Percentiles rank a stretch among this genome's conserved stretches.
Evolutionary conservation across 2,888 invertebrate species (phyloP).

Genomic region (Platycheirus rosarum): DNA sequence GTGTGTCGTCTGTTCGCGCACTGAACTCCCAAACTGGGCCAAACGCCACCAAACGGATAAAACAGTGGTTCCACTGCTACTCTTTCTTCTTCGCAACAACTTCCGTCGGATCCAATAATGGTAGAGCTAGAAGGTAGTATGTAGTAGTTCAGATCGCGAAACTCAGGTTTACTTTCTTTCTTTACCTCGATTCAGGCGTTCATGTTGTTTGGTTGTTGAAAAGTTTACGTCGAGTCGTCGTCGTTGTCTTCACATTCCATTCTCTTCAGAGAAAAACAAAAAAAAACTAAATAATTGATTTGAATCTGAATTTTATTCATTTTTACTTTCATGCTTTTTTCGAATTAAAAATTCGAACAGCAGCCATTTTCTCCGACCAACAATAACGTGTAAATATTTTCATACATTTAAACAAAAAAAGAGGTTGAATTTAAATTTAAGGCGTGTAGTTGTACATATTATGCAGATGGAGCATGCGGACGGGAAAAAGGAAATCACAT

Average conservation of each 20-base stretch:
- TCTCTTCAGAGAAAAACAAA: constrained; percentile 3
- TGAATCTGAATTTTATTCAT: constrained; percentile 40
- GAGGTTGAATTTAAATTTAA: constrained; percentile 34
- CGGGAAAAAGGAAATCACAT: constrained; percentile 65
- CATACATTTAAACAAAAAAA: constrained; percentile 8
- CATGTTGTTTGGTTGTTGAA: background rate
- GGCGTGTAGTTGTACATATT: constrained; percentile 30
- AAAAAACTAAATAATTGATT: constrained; percentile 28
- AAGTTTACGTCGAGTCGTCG: background rate
- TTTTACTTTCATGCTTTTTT: constrained; percentile 67
- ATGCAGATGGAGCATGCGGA: background rate
- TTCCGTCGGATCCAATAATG: constrained; percentile 42
- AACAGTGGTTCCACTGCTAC: constrained; percentile 37
- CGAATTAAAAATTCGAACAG: constrained; percentile 10
- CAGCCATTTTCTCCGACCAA: constrained; percentile 1
- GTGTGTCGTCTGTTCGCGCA: constrained; percentile 42
- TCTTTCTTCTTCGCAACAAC: constrained; percentile 34
- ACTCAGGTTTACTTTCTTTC: constrained; percentile 64
- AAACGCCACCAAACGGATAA: constrained; percentile 44
- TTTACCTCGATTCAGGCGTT: constrained; percentile 16
- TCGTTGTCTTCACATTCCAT: constrained; percentile 41
- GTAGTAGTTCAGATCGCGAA: background rate
- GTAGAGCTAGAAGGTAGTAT: background rate
- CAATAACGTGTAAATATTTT: constrained; percentile 62
- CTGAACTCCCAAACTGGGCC: constrained; percentile 61